Percentiles rank a stretch among this genome's conserved stretches.
Conservation (phyloP, 2,888 invertebrate genomes). For the Cacoxenus indagator region DNA sequence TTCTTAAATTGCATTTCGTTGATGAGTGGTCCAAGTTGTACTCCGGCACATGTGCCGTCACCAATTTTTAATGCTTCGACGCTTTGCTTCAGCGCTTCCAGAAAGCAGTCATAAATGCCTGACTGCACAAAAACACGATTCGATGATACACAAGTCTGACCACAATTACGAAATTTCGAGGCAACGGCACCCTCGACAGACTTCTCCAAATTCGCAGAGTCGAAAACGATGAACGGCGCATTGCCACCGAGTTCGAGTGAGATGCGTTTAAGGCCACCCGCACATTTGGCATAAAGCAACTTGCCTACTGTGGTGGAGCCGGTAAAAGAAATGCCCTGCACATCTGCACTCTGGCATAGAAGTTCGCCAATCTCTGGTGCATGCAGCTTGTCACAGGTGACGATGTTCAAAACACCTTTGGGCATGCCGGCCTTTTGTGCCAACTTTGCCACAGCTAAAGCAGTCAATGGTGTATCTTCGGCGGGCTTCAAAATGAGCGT, state of each 20-base stretch:
- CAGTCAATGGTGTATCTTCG: conserved; percentile 94
- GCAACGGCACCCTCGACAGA: conserved; percentile 90
- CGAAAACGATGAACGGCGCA: conserved; percentile 97
- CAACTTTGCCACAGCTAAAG: conserved; percentile 84
- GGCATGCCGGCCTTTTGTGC: conserved; percentile 92
- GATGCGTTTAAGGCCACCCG: conserved; percentile 88
- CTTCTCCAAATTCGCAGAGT: conserved; percentile 87
- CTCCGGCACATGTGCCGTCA: conserved; percentile 79
- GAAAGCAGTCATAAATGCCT: conserved; percentile 84
- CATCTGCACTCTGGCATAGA: conserved; percentile 85
- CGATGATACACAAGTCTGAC: conserved; percentile 96
- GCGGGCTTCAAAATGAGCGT: conserved; percentile 92
- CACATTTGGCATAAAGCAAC: conserved; percentile 85
- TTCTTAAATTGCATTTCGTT: conserved; percentile 88
- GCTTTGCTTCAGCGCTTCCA: conserved; percentile 77
- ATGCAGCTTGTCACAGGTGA: conserved; percentile 85
- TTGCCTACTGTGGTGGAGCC: conserved; percentile 95
- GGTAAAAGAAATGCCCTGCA: conserved; percentile 95
- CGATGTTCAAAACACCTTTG: conserved; percentile 87
- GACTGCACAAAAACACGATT: conserved; percentile 90
- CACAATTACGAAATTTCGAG: conserved; percentile 95
- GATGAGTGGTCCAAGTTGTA: conserved; percentile 92
- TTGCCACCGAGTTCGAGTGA: conserved; percentile 98
- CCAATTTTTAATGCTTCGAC: conserved; percentile 85
- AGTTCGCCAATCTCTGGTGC: conserved; percentile 80